Evolutionary conservation across 2,888 invertebrate genomes (phyloP).

Genomic region (Drosophila pegasa): DNA sequence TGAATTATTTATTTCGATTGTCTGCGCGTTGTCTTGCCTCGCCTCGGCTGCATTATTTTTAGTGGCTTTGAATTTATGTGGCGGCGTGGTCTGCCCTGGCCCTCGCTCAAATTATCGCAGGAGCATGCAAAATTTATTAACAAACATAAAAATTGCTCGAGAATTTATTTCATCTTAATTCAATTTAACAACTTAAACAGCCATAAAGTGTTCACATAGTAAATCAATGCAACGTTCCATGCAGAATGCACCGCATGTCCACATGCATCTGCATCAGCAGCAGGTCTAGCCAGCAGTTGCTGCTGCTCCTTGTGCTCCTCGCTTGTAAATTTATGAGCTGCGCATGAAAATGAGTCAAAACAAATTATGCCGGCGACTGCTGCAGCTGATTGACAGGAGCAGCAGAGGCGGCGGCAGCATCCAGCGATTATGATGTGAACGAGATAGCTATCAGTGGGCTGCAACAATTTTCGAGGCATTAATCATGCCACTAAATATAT

Average conservation of each 20-base stretch:
- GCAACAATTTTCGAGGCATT: slow-evolving; percentile 68
- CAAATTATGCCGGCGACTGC: slow-evolving; percentile 72
- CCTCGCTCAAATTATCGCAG: slow-evolving; percentile 73
- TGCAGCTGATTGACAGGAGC: slow-evolving; percentile 61
- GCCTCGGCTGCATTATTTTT: slow-evolving; percentile 65
- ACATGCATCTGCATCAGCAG: slow-evolving; percentile 42
- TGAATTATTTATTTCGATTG: slow-evolving; percentile 79
- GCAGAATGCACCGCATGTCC: slow-evolving; percentile 44
- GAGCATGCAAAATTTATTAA: slow-evolving; percentile 80
- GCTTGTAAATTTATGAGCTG: slow-evolving; percentile 70
- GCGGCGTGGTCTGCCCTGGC: slow-evolving; percentile 8
- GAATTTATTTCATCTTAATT: slow-evolving; percentile 83
- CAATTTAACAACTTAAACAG: slow-evolving; percentile 83
- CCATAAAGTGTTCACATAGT: slow-evolving; percentile 83
- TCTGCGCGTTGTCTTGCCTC: slow-evolving; percentile 43
- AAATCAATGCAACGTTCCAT: slow-evolving; percentile 74
- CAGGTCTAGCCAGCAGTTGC: slow-evolving; percentile 18
- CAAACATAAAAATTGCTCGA: slow-evolving; percentile 75
- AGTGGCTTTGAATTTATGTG: slow-evolving; percentile 55
- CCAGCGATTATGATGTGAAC: slow-evolving; percentile 74
- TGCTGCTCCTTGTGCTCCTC: slow-evolving; percentile 26
- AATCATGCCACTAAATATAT: slow-evolving; percentile 67
- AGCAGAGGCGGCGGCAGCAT: background rate
- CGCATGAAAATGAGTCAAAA: slow-evolving; percentile 82
- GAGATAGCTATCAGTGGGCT: slow-evolving; percentile 63